Evolutionary conservation across 2,888 invertebrate genomes (phyloP).

Genomic region (Polylopha cassiicola): DNA sequence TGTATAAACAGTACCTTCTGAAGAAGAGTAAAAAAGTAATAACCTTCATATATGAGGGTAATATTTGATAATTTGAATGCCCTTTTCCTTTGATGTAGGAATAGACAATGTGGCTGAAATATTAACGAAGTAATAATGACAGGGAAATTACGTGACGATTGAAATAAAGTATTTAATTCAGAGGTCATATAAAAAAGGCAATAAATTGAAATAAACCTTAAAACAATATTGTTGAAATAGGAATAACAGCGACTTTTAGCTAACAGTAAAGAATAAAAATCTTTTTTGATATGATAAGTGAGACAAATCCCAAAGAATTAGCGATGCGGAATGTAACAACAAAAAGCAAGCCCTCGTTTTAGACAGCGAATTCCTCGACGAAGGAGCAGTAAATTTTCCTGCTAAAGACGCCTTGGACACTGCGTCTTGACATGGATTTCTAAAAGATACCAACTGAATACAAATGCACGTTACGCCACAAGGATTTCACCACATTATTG

Average conservation of each 20-base stretch:
- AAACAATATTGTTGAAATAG: background rate
- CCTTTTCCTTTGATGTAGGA: conserved; percentile 31
- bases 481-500: conserved; percentile 74
- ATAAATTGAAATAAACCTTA: conserved; percentile 26
- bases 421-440: conserved; percentile 76
- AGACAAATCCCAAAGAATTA: too few species aligned
- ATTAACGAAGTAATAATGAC: too few species aligned
- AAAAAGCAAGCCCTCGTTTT: too few species aligned
- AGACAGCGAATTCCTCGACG: conserved; percentile 34
- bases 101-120: conserved; percentile 16
- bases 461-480: conserved; percentile 68
- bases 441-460: conserved; percentile 66
- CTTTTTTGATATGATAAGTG: too few species aligned
- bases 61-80: conserved; percentile 42
- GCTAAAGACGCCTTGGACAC: conserved; percentile 55
- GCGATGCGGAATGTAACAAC: too few species aligned
- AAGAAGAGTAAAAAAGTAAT: conserved; percentile 19
- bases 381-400: conserved; percentile 63
- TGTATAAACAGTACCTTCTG: conserved; percentile 14
- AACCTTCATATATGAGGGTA: conserved; percentile 11
- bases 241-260: background rate
- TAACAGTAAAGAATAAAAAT: too few species aligned
- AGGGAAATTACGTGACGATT: too few species aligned
- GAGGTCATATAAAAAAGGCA: too few species aligned
- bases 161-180: too few species aligned